Evolutionary conservation across 1,140 invertebrate species (phyloP).

Genomic region (Halyomorpha halys): DNA sequence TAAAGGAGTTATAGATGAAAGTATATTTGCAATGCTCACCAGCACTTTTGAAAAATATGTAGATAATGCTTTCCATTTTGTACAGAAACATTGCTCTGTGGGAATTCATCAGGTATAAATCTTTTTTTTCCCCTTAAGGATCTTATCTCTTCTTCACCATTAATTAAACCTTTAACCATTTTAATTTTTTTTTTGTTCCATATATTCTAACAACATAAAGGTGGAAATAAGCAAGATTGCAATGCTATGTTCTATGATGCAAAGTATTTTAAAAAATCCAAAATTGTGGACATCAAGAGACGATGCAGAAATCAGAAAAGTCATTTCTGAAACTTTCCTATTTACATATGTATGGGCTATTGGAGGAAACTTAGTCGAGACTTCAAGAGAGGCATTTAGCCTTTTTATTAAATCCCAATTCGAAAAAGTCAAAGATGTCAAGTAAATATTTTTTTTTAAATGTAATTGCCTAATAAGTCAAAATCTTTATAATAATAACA

Average conservation of each 20-base stretch:
- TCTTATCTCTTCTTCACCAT: too few relatives aligned
- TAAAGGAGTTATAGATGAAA: conserved; percentile 41
- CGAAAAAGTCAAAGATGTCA: conserved; percentile 52
- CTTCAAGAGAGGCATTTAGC: conserved; percentile 56
- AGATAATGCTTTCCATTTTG: conserved; percentile 51
- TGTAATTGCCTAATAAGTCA: too few relatives aligned
- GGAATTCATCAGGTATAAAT: conserved; percentile 49
- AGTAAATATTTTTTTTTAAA: too few relatives aligned
- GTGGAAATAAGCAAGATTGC: conserved; percentile 69
- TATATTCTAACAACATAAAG: conserved; percentile 37
- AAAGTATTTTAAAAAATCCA: conserved; percentile 49
- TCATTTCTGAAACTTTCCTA: conserved; percentile 58
- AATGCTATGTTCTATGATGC: conserved; percentile 60
- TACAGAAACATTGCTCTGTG: conserved; percentile 50
- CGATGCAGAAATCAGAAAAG: conserved; percentile 46
- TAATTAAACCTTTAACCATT: too few relatives aligned
- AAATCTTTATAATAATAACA: too few relatives aligned
- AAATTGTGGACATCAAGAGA: conserved; percentile 38
- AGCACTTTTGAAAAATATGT: conserved; percentile 52
- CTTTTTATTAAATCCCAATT: conserved; percentile 54
- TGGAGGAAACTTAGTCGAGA: conserved; percentile 67
- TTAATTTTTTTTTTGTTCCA: neutral
- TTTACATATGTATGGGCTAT: conserved; percentile 70
- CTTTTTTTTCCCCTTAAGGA: too few relatives aligned
- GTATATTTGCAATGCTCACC: conserved; percentile 45